phyloP scores from a whole-genome alignment of 2,797 vertebrate species.

The Prunella strophiata region DNA sequence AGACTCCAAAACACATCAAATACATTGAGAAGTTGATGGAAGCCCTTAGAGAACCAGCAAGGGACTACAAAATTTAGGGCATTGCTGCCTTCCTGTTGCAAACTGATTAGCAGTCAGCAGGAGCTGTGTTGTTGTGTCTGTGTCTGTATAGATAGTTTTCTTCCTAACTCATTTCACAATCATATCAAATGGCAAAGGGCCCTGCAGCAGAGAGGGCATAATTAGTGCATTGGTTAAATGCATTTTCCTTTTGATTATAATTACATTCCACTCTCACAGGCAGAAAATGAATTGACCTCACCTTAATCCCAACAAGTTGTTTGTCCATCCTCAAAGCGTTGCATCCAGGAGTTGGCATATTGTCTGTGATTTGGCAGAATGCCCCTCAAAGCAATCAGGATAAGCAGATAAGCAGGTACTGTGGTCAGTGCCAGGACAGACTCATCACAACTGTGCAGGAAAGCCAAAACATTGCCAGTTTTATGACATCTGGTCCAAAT shows the following conservation, averaged over 20 bases:
- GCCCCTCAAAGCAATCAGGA: neutral
- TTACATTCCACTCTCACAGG: neutral
- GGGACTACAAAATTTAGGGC: neutral
- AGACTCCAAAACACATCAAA: neutral
- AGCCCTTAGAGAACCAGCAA: neutral
- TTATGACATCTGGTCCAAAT: neutral
- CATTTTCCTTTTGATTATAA: neutral
- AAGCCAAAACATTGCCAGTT: neutral
- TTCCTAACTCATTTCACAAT: neutral
- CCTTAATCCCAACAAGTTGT: neutral
- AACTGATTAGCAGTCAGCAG: neutral
- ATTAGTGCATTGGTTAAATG: neutral
- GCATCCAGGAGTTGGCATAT: neutral
- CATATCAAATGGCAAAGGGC: neutral
- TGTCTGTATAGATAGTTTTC: neutral
- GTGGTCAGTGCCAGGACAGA: neutral
- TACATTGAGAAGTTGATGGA: neutral
- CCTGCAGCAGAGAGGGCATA: neutral
- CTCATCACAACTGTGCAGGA: neutral
- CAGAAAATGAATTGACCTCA: neutral
- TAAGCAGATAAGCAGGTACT: neutral
- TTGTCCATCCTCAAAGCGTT: neutral
- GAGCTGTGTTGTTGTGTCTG: neutral
- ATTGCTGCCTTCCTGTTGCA: neutral
- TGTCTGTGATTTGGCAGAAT: constrained; percentile 1